A percentile compares a stretch with the other conserved stretches of the same genome.
These are phyloP conservation scores for Paratrypauchen microcephalus DNA, from an alignment of 2,797 vertebrate genomes.

Conservation along the genomic window DNA sequence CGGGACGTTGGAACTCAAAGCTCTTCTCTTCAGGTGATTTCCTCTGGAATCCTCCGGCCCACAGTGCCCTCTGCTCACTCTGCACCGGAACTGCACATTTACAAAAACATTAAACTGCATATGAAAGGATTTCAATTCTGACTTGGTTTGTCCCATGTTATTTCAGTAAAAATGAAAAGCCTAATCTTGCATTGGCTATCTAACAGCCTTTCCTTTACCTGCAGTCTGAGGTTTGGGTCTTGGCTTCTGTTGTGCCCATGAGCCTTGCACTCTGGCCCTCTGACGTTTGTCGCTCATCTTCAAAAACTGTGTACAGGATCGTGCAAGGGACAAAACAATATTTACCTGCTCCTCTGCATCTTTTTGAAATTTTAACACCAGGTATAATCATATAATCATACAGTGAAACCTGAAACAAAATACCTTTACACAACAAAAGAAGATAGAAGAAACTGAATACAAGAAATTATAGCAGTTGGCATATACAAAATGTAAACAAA, in stretches of 20 bases:
- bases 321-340: not conserved
- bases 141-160: too few relatives aligned
- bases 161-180: not conserved
- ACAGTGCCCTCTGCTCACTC: slow-evolving; percentile 46
- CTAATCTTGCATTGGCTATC: slow-evolving; percentile 43
- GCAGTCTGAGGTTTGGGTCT: slow-evolving; percentile 28
- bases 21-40: slow-evolving; percentile 17
- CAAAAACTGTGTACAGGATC: not conserved
- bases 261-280: slow-evolving; percentile 87
- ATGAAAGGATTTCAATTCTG: too few relatives aligned
- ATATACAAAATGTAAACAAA: too few relatives aligned
- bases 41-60: slow-evolving; percentile 57
- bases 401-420: too few relatives aligned
- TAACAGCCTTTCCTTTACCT: not conserved
- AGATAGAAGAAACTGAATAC: too few relatives aligned
- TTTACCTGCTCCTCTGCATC: too few relatives aligned
- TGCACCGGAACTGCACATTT: slow-evolving; percentile 17
- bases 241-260: slow-evolving; percentile 80
- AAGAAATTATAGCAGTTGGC: too few relatives aligned
- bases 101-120: too few relatives aligned
- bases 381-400: too few relatives aligned
- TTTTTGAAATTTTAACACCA: too few relatives aligned
- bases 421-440: too few relatives aligned
- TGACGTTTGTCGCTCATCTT: slow-evolving; percentile 84
- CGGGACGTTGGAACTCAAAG: slow-evolving; percentile 73